Base-by-base conservation (phyloP, 2,888 invertebrate species). In the Carpatolechia fugitivella region DNA sequence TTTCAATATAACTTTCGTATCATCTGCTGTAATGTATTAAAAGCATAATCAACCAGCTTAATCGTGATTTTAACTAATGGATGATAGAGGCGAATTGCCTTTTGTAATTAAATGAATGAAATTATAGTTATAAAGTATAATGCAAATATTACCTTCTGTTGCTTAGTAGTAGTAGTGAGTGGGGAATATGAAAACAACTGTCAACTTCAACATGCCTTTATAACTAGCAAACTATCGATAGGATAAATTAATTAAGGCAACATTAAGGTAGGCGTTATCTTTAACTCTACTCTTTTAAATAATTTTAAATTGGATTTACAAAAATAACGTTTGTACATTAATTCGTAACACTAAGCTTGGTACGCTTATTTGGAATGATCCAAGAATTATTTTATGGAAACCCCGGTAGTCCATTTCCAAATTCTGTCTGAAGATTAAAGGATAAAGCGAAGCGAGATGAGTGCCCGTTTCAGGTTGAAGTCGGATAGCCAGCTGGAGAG, bases 401-500 rank as follows among this genome's bases (percentile, higher is more conserved):
- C 29, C 29, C 29, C 13, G n/a, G 29, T 6, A 10, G 30, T 13
- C 3, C 24, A 24, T 3, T 24, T 4, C 6, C 6, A 24, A 24
- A 24, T 24, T 24, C 24, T 24, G 3, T 20, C 6, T 3, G n/a
- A 18, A 41, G 8, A 41, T 11, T 24, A 40, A 51, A 16, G 35
- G 35, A n/a, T 49, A 13, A 49, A 49, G 49, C 49, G 49, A 49
- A 49, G 49, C 35, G 35, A 36, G 35, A 31, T 31, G 1, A 13
- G 33, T 7, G 48, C 48, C 18, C 48, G 33, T 41, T 41, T 18
- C 11, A 10, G 10, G 8, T 18, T 48, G 33, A 6, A 48, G 11
- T 16, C 3, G 7, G n/a, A 78, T 77, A 82, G 69, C 80, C 69
- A 14, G 40, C 3, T 64, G 31, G 81, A 81, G 62, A 80, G 79